Percentiles rank a stretch among this genome's conserved stretches.
Evolutionary conservation across 2,888 invertebrate genomes (phyloP).

Genomic region (Ormyrus rosae): DNA sequence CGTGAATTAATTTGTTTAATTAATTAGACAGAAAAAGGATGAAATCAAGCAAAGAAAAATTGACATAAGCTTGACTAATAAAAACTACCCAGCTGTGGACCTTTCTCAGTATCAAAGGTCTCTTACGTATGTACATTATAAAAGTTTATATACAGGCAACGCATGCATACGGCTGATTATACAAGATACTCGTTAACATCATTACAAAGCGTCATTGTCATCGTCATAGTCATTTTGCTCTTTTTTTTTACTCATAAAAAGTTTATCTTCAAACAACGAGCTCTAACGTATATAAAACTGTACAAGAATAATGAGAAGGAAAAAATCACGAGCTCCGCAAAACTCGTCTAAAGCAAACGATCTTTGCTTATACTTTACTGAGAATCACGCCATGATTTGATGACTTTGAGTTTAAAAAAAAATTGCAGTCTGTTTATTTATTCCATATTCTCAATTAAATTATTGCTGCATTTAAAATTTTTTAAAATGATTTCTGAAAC

Average conservation of each 20-base stretch:
- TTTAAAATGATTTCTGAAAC: not conserved
- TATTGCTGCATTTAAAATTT: not conserved
- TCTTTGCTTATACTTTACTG: slow-evolving; percentile 23
- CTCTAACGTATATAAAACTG: slow-evolving; percentile 22
- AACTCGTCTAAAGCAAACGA: not conserved
- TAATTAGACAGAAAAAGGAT: not conserved
- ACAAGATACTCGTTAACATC: slow-evolving; percentile 54
- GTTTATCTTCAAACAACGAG: slow-evolving; percentile 27
- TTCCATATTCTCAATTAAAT: no score
- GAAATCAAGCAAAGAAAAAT: not conserved
- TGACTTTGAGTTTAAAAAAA: not conserved
- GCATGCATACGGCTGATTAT: slow-evolving; percentile 65
- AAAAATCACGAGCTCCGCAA: not conserved
- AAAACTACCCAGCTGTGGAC: slow-evolving; percentile 74
- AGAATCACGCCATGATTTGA: slow-evolving; percentile 10
- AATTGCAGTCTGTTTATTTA: no score
- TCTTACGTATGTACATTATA: slow-evolving; percentile 69
- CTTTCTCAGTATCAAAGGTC: slow-evolving; percentile 75
- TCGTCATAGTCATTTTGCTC: slow-evolving; percentile 29
- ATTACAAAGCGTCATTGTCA: slow-evolving; percentile 51
- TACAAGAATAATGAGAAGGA: not conserved
- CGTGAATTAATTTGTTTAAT: not conserved
- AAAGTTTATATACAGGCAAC: slow-evolving; percentile 62
- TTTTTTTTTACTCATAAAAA: slow-evolving; percentile 22
- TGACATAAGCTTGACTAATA: slow-evolving; percentile 52